Evolutionary conservation across 2,113 vertebrate genomes (phyloP), one percentile per base, ranked within the genome.

Genomic region (Chionis minor): DNA sequence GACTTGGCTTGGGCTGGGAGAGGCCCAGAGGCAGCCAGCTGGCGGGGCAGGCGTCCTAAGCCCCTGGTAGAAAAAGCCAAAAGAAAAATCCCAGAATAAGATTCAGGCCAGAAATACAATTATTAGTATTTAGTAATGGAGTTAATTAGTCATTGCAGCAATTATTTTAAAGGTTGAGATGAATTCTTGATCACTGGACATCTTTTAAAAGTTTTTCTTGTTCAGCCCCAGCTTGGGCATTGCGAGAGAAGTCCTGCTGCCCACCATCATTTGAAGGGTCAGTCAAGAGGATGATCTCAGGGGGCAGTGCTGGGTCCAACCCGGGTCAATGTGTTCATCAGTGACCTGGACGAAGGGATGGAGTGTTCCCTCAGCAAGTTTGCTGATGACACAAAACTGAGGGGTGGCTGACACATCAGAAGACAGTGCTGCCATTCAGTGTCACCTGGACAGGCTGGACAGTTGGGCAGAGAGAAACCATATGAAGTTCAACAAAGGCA

Each of bases 101-200:
- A 83, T 16, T 21, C 71, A 49, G 55, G 28, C 54, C 49, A 82
- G 20, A 49, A 86, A 24, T 1, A 56, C 7, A 22, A 6, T 1
- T 1, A 4, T 28, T 32, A 35, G 15, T 10, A 16, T 8, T n/a
- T 10, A n/a, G 13, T 24, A 44, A 47, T 2, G 2, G 33, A 40
- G 40, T 59, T 27, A 27, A 54, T 71, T 23, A 69, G n/a, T 24
- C 33, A 32, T 14, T n/a, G 14, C 65, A 44, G 66, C 35, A 51
- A n/a, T 47, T 81, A 32, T n/a, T 32, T 45, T 33, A 30, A 61
- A 67, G 56, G 55, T 52, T 59, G 35, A 0, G 2, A 62, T 56
- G 40, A 47, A 33, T 67, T 88, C 28, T 26, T 22, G 10, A 13
- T 38, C 51, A 2, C 0, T 15, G 26, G 4, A 10, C 28, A 7